Percentiles rank a stretch among this genome's conserved stretches.
phyloP scores from a whole-genome alignment of 2,888 invertebrate species.

The Eledone cirrhosa region DNA sequence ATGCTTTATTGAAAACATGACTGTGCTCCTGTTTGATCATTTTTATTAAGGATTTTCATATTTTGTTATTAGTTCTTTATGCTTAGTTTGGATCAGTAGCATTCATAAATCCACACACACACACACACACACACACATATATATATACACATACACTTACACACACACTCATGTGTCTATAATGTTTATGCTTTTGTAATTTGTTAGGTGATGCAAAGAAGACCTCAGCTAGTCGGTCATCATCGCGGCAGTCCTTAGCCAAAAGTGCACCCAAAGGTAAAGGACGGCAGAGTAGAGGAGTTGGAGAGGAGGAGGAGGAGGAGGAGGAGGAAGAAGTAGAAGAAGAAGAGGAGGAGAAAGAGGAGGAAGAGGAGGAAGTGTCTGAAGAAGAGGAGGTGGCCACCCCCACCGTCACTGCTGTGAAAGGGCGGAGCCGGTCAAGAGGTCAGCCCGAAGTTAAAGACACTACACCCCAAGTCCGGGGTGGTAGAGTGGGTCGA shows the following conservation, averaged over 20 bases:
- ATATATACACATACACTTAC: too few relatives aligned
- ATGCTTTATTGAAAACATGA: too few relatives aligned
- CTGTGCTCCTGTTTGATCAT: too few relatives aligned
- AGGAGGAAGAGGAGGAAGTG: background rate
- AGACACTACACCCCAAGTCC: too few relatives aligned
- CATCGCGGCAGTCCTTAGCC: background rate
- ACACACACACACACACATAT: too few relatives aligned
- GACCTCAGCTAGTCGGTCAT: background rate
- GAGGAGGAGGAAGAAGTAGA: background rate
- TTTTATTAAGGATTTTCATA: too few relatives aligned
- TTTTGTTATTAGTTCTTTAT: too few relatives aligned
- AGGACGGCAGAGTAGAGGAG: background rate
- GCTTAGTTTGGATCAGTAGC: too few relatives aligned
- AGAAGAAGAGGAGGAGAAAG: background rate
- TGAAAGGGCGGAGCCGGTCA: background rate
- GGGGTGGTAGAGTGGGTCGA: too few relatives aligned
- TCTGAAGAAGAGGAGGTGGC: too few relatives aligned
- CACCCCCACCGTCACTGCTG: background rate
- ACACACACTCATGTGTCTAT: too few relatives aligned
- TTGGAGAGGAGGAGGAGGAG: background rate
- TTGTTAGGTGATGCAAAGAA: background rate
- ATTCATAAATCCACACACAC: too few relatives aligned
- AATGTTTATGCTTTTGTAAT: background rate
- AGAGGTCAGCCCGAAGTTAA: background rate
- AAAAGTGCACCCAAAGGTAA: background rate